Evolutionary conservation across 2,888 invertebrate genomes (phyloP).

Genomic region (Amphipyra berbera): DNA sequence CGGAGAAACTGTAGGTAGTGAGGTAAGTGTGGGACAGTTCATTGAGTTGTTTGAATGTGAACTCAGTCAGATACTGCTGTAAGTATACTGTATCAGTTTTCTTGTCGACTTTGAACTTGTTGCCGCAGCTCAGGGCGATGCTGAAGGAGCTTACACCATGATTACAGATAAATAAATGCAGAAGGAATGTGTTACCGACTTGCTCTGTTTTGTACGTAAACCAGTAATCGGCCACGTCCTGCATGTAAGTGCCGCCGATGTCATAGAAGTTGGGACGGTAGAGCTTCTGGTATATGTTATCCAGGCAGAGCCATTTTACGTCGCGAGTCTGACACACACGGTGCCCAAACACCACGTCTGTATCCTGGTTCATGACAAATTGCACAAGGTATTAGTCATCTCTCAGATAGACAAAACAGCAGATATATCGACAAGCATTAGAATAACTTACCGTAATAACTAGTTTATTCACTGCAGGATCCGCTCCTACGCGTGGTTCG

Average conservation of each 20-base stretch:
- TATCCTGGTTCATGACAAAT: conserved; percentile 58
- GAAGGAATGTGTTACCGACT: conserved; percentile 71
- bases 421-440: too few relatives aligned
- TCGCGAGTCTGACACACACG: conserved; percentile 73
- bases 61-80: conserved; percentile 63
- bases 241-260: conserved; percentile 80
- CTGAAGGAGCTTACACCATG: conserved; percentile 69
- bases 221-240: conserved; percentile 78
- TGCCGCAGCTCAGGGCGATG: conserved; percentile 69
- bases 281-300: conserved; percentile 77
- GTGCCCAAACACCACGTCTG: conserved; percentile 73
- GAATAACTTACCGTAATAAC: conserved; percentile 31
- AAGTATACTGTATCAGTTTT: conserved; percentile 70
- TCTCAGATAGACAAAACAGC: not conserved
- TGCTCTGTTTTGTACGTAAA: conserved; percentile 78
- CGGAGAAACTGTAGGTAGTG: conserved; percentile 77
- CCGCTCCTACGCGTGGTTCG: conserved; percentile 28
- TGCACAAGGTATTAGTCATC: conserved; percentile 53
- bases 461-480: conserved; percentile 18
- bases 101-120: conserved; percentile 68
- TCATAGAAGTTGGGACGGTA: conserved; percentile 80
- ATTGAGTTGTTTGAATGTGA: conserved; percentile 62
- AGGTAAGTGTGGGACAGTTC: conserved; percentile 60
- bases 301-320: conserved; percentile 77
- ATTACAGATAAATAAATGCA: conserved; percentile 80